Base-by-base conservation (phyloP, 2,113 vertebrate genomes). In the Erpornis zantholeuca region DNA sequence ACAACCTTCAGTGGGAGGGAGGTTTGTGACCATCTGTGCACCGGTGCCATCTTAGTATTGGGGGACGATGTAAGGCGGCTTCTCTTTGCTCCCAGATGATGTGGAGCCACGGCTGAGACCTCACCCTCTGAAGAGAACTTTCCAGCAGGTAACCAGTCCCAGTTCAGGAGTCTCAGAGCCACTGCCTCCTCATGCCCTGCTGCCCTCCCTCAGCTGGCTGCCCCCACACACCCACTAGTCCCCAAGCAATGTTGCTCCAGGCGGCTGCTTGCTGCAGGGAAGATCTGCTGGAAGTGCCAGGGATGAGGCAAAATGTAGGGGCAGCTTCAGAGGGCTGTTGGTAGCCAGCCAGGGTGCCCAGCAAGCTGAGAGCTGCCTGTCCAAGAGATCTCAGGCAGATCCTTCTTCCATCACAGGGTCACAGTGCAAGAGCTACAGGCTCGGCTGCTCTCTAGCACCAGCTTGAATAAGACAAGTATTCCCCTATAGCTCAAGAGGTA, bases 111-210 rank as follows among this genome's bases (percentile, higher is more conserved):
- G 90, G 61, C 93, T 96, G 83, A 98, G 91, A 68, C 72, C 75
- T 95, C 96, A 92, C 31, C 91, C 94, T 18, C 14, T 77, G 94
- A 68, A 81, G 63, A 96, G 94, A 94, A 72, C 45, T 50, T 96
- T 94, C 73, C 97, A 96, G 69, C 97, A 98, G 97, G 98, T 98
- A 97, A 90, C 56, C 69, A 49, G 42, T 73, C 69, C 54, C 56
- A 22, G 54, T 70, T 95, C 40, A 57, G 36, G 1, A 3, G 12
- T 5, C 40, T 44, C 1, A 0, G 53, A 88, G 63, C 28, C 66
- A 65, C 79, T 18, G 1, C 23, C 25, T 59, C 28, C 50, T 45
- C 1, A 2, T 52, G 28, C 12, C 66, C 52, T 52, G 75, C 54
- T 0, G 0, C 21, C 27, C 18, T 73, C 65, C 68, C 33, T 71